A percentile compares a stretch with the other conserved stretches of the same genome.
phyloP scores from a whole-genome alignment of 2,797 vertebrate genomes.

The Periparus ater region DNA sequence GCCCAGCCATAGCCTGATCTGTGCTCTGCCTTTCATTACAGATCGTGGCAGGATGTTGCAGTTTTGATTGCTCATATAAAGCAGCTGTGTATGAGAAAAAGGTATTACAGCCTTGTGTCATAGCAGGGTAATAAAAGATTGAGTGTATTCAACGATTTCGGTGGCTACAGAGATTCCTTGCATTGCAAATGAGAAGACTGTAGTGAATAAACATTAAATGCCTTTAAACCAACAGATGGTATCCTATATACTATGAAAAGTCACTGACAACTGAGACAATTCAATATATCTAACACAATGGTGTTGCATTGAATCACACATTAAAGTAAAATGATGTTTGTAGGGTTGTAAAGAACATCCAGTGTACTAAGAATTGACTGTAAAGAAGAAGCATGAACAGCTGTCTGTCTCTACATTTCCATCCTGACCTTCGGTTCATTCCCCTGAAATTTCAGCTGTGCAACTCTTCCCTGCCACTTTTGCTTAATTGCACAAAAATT shows the following conservation, averaged over 20 bases:
- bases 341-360: slow-evolving; percentile 51
- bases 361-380: slow-evolving; percentile 19
- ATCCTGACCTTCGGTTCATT: slow-evolving; percentile 52
- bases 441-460: slow-evolving; percentile 41
- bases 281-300: slow-evolving; percentile 68
- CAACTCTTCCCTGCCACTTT: neutral
- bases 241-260: slow-evolving; percentile 63
- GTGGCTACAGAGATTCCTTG: slow-evolving; percentile 59
- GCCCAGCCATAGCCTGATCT: neutral
- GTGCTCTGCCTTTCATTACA: slow-evolving; percentile 15
- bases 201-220: slow-evolving; percentile 67
- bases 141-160: slow-evolving; percentile 54
- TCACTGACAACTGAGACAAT: slow-evolving; percentile 56
- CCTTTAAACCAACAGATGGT: slow-evolving; percentile 67
- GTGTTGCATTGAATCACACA: slow-evolving; percentile 57
- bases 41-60: neutral
- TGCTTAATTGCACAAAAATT: slow-evolving; percentile 27
- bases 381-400: slow-evolving; percentile 37
- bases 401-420: slow-evolving; percentile 49
- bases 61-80: slow-evolving; percentile 26
- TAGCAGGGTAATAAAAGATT: slow-evolving; percentile 34
- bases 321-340: slow-evolving; percentile 60
- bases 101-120: neutral
- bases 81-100: slow-evolving; percentile 3
- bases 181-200: slow-evolving; percentile 57